These are phyloP conservation scores for Spea hammondii DNA, from an alignment of 2,797 vertebrate genomes.

Conservation along the genomic window DNA sequence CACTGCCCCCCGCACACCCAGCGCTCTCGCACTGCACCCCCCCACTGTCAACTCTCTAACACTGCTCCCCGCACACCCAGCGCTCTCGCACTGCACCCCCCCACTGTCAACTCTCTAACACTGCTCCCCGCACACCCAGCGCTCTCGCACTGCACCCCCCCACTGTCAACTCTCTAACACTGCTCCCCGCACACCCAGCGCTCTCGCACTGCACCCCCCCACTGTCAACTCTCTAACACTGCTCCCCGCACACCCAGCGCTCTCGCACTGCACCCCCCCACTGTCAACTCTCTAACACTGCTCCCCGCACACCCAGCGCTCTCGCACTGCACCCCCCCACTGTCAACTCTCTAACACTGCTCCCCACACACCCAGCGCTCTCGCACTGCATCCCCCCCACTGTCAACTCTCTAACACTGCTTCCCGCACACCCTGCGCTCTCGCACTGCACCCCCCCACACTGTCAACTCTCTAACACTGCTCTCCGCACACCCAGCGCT, in stretches of 20 bases:
- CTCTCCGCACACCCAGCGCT: not conserved
- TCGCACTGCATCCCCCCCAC: not conserved
- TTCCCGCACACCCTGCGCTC: not conserved
- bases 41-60: not conserved
- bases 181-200: not conserved
- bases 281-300: slow-evolving; percentile 12
- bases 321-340: not conserved
- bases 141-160: not conserved
- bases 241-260: not conserved
- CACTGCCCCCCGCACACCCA: slow-evolving; percentile 6
- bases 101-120: not conserved
- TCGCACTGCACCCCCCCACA: not conserved
- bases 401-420: not conserved
- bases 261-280: too few species aligned
- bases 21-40: not conserved
- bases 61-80: not conserved
- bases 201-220: not conserved
- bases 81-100: not conserved
- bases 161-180: not conserved
- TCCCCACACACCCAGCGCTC: slow-evolving; percentile 1
- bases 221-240: too few species aligned
- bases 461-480: too few species aligned
- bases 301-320: slow-evolving; percentile 17
- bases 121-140: too few species aligned
- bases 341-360: not conserved